Conservation (phyloP, 2,797 vertebrate genomes). For the Rhodeus uyekii region DNA sequence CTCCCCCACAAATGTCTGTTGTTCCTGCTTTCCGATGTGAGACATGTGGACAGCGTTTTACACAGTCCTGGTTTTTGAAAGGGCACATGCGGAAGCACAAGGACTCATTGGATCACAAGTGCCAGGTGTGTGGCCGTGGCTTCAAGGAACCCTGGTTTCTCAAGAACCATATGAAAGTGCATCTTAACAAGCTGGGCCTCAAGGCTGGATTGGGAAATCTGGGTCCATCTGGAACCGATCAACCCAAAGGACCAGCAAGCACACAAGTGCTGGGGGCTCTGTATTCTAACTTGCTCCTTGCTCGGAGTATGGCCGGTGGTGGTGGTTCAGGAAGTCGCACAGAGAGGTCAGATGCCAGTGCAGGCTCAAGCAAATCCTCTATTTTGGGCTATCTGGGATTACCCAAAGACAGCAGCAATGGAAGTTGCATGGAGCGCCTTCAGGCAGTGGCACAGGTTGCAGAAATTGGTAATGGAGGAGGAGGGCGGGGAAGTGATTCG, state of each 20-base stretch:
- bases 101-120: conserved; percentile 92
- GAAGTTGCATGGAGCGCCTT: conserved; percentile 84
- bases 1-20: conserved; percentile 67
- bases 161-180: conserved; percentile 97
- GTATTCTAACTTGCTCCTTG: conserved; percentile 86
- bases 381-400: conserved; percentile 85
- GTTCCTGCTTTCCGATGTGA: conserved; percentile 87
- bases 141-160: conserved; percentile 97
- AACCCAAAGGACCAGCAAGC: conserved; percentile 70
- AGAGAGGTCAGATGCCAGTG: conserved; percentile 63
- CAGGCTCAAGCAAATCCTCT: conserved; percentile 76
- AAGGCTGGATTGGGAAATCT: conserved; percentile 75
- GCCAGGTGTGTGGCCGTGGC: conserved; percentile 91
- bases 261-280: conserved; percentile 84
- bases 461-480: conserved; percentile 73
- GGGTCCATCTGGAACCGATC: conserved; percentile 67
- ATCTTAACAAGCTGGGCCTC: conserved; percentile 89
- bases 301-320: conserved; percentile 66
- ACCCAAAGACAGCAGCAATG: conserved; percentile 76
- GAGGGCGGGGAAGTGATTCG: conserved; percentile 57
- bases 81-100: conserved; percentile 97
- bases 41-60: conserved; percentile 90
- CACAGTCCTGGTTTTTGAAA: conserved; percentile 94
- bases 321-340: conserved; percentile 62
- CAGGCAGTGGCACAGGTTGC: conserved; percentile 85